phyloP scores from a whole-genome alignment of 2,113 vertebrate species.

The Callopanchax toddi region DNA sequence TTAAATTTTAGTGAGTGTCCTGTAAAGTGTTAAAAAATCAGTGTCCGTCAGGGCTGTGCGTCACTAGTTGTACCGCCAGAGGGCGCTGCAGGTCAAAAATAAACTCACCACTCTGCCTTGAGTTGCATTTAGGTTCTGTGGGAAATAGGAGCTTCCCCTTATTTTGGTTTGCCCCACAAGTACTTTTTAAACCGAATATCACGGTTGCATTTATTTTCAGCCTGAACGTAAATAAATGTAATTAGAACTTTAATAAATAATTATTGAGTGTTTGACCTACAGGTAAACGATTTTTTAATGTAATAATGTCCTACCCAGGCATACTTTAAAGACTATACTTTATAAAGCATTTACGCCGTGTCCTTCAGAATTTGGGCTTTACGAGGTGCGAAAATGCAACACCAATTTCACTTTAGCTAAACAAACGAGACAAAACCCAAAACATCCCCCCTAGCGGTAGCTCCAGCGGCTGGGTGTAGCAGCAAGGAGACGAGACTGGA shows the following conservation, averaged over 20 bases:
- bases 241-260: too few relatives aligned
- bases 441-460: conserved; percentile 54
- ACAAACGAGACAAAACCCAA: conserved; percentile 17
- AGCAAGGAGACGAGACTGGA: conserved; percentile 38
- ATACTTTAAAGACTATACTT: too few relatives aligned
- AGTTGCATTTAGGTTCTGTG: conserved; percentile 12
- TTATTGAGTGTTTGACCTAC: too few relatives aligned
- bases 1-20: too few relatives aligned
- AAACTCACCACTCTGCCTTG: too few relatives aligned
- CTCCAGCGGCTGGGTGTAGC: conserved; percentile 31
- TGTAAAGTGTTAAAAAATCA: too few relatives aligned
- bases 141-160: background rate
- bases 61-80: background rate
- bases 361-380: background rate
- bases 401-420: conserved; percentile 35
- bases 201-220: too few relatives aligned
- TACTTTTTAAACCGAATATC: background rate
- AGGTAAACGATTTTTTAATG: too few relatives aligned
- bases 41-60: background rate
- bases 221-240: too few relatives aligned
- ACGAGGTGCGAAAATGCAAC: conserved; percentile 27
- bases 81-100: conserved; percentile 10
- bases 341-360: too few relatives aligned
- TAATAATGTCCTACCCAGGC: too few relatives aligned
- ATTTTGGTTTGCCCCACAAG: background rate